Conservation (phyloP, 2,797 vertebrate species). For the Syngnathus rostellatus region DNA sequence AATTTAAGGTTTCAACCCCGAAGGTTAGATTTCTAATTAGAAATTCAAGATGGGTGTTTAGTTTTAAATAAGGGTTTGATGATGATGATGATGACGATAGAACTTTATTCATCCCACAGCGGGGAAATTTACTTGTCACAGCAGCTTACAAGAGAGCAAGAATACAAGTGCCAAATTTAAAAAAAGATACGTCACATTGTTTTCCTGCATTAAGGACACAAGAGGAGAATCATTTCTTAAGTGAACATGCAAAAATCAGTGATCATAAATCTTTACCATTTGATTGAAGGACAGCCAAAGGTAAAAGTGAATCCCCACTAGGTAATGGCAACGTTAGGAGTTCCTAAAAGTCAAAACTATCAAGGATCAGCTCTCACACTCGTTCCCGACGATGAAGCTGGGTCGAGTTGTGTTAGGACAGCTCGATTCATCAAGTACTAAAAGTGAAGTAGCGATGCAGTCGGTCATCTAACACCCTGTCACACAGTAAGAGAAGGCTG, state of each 20-base stretch:
- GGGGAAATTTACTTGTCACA: too few species aligned
- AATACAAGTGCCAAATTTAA: too few species aligned
- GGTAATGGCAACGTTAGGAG: slow-evolving; percentile 20
- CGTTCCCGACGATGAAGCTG: slow-evolving; percentile 55
- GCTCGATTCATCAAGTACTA: slow-evolving; percentile 68
- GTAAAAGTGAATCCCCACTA: slow-evolving; percentile 16
- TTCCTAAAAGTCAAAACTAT: slow-evolving; percentile 51
- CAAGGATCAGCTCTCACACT: slow-evolving; percentile 46
- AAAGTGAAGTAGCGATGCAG: slow-evolving; percentile 64
- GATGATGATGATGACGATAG: too few species aligned
- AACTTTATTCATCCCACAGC: too few species aligned
- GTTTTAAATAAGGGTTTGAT: too few species aligned
- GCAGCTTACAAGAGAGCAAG: too few species aligned
- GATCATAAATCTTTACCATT: slow-evolving; percentile 18
- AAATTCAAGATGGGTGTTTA: too few species aligned
- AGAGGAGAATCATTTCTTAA: background rate
- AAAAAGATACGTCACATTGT: too few species aligned
- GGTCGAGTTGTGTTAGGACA: slow-evolving; percentile 56
- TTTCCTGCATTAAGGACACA: too few species aligned
- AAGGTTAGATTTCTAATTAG: too few species aligned
- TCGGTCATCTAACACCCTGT: slow-evolving; percentile 66
- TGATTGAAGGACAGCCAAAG: slow-evolving; percentile 20
- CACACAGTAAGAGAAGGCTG: slow-evolving; percentile 44
- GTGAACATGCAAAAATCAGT: background rate
- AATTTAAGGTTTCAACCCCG: too few species aligned